Base-by-base conservation (phyloP, 2,888 invertebrate genomes). In the Calliopum simillimum region DNA sequence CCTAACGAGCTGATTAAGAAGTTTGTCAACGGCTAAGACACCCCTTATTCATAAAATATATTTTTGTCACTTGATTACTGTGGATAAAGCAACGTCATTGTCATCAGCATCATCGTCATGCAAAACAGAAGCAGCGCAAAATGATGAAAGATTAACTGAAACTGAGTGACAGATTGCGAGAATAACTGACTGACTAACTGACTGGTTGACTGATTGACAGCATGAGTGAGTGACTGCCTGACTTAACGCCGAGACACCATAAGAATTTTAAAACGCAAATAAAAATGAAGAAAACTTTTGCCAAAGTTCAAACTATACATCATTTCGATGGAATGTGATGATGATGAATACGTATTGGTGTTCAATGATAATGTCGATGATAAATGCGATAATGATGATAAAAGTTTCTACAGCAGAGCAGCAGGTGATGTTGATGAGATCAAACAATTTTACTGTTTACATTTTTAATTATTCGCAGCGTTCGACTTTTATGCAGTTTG, bases 401-500 rank as follows among this genome's bases (percentile, higher is more conserved):
- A 51, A 64, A 16, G 49, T 51, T 51, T 51, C 21, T 3, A 43
- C 33, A 16, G 25, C 41, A 64, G 63, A 16, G 25, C 41, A 64
- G 63, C 63, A 21, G 49, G 51, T n/a, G 63, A 65, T 53, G 65
- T 46, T 56, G 66, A 56, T 46, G 66, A 66, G 56, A 66, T 66
- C 66, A 66, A 66, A 66, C 56, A 66, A 66, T 46, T 56, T 56
- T 51, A 55, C 46, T 66, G 66, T 66, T 66, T 44, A 66, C 66
- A 66, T 56, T 66, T 66, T 66, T 66, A 66, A 66, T 66, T 66
- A 66, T 66, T 43, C 61, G 43, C 63, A 51, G 63, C n/a, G 63
- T 8, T 13, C 19, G 49, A 19, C 14, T n/a, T 49, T 16, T n/a
- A 49, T 19, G 49, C 49, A n/a, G 16, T 3, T n/a, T 3, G 14